phyloP scores from a whole-genome alignment of 2,113 vertebrate genomes.

The Aegithalos caudatus region DNA sequence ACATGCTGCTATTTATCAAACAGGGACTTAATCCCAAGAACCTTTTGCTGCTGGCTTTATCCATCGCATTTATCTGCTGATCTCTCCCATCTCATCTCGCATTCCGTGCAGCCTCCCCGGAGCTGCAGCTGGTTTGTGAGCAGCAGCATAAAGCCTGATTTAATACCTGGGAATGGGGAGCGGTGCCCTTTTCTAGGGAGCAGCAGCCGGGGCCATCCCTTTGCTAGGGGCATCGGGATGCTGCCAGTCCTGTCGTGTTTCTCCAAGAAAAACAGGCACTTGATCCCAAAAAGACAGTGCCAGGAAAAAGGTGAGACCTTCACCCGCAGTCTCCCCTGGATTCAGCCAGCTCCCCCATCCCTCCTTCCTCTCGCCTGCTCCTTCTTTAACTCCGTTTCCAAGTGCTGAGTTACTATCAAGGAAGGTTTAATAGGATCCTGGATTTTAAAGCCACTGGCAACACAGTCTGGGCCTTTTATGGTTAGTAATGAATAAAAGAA shows the following conservation, averaged over 20 bases:
- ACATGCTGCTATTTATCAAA: conserved; percentile 11
- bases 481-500: conserved; percentile 71
- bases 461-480: conserved; percentile 63
- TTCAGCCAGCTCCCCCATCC: conserved; percentile 16
- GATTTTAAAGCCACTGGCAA: conserved; percentile 71
- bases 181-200: neutral
- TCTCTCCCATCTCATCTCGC: conserved; percentile 59
- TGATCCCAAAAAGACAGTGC: conserved; percentile 32
- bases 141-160: conserved; percentile 36
- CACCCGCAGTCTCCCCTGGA: neutral
- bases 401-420: conserved; percentile 66
- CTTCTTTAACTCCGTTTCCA: conserved; percentile 46
- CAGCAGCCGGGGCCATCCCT: neutral
- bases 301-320: conserved; percentile 40
- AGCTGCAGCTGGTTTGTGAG: conserved; percentile 30
- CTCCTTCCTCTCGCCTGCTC: neutral
- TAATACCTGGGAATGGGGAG: conserved; percentile 20
- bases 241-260: neutral
- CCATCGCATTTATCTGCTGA: conserved; percentile 54
- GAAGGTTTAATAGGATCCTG: conserved; percentile 72
- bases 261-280: conserved; percentile 43
- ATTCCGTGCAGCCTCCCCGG: conserved; percentile 10
- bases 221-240: neutral
- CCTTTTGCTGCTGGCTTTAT: conserved; percentile 48
- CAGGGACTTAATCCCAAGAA: conserved; percentile 39